phyloP scores from a whole-genome alignment of 1,140 invertebrate species.

The Thaumatotibia leucotreta region DNA sequence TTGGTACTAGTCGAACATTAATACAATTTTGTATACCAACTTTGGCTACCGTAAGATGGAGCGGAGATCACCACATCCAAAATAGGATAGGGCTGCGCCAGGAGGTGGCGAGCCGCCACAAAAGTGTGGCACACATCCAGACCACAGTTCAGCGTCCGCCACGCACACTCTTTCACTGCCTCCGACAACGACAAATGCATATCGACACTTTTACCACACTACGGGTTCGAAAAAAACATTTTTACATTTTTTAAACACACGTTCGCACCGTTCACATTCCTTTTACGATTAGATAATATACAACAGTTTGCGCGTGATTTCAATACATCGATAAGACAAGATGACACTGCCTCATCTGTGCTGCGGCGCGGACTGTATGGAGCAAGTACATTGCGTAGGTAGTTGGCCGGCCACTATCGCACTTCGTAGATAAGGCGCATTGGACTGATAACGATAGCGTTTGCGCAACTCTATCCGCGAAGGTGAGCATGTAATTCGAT shows the following conservation, averaged over 20 bases:
- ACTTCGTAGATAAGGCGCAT: conserved; percentile 12
- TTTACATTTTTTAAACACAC: conserved; percentile 23
- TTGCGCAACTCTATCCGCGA: conserved; percentile 1
- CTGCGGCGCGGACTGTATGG: conserved; percentile 8
- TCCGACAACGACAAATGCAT: conserved; percentile 46
- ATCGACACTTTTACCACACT: conserved; percentile 41
- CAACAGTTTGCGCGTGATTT: conserved; percentile 54
- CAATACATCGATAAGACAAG: conserved; percentile 53
- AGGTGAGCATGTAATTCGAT: conserved; percentile 4
- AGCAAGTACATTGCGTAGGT: conserved; percentile 25
- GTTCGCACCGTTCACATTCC: conserved; percentile 40
- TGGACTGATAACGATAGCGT: conserved; percentile 14
- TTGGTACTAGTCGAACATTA: too few species aligned
- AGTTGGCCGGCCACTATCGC: conserved; percentile 37
- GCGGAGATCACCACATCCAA: conserved; percentile 57
- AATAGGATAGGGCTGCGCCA: conserved; percentile 48
- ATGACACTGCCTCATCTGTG: conserved; percentile 40
- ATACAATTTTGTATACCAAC: conserved; percentile 54
- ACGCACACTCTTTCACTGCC: conserved; percentile 47
- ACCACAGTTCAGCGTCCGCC: conserved; percentile 47
- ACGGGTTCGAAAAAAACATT: conserved; percentile 11
- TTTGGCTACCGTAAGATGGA: conserved; percentile 41
- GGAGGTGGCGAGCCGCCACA: conserved; percentile 37
- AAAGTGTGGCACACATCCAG: conserved; percentile 43
- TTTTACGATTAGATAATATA: conserved; percentile 29